A percentile compares a stretch with the other conserved stretches of the same genome.
These are phyloP conservation scores for Dipodomys spectabilis DNA, from an alignment of 2,113 vertebrate genomes.

Conservation along the genomic window DNA sequence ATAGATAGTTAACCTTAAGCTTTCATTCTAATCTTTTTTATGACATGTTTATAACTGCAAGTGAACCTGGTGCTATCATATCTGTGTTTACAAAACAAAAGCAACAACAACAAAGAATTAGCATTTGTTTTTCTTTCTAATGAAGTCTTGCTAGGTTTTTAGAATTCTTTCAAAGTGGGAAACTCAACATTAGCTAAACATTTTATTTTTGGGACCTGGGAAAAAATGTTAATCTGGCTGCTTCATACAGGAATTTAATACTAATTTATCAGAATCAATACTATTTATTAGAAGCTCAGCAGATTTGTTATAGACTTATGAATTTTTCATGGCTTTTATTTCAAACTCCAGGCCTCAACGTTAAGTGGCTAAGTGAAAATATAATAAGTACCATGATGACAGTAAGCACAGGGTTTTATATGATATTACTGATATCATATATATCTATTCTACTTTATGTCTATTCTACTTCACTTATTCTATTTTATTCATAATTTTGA, in stretches of 20 bases:
- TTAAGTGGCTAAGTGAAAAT: slow-evolving; percentile 43
- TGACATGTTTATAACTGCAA: not conserved
- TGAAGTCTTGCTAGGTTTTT: slow-evolving; percentile 41
- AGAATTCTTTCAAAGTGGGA: not conserved
- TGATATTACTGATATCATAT: not conserved
- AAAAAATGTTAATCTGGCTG: slow-evolving; percentile 1
- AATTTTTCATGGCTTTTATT: not conserved
- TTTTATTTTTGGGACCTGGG: not conserved
- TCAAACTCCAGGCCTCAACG: not conserved
- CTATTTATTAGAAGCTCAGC: too few relatives aligned
- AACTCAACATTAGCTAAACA: not conserved
- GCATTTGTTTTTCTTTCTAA: not conserved
- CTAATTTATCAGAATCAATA: not conserved
- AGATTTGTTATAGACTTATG: not conserved
- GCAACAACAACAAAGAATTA: not conserved
- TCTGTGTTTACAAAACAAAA: not conserved
- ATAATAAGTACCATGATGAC: not conserved
- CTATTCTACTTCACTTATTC: not conserved
- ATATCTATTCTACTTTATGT: too few relatives aligned
- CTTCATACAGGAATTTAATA: not conserved
- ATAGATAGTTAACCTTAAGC: slow-evolving; percentile 8
- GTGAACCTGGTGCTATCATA: not conserved
- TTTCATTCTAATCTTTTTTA: slow-evolving; percentile 26
- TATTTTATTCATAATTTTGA: not conserved
- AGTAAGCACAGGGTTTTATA: not conserved